phyloP scores from a whole-genome alignment of 1,140 invertebrate species.

The Euura lappo region DNA sequence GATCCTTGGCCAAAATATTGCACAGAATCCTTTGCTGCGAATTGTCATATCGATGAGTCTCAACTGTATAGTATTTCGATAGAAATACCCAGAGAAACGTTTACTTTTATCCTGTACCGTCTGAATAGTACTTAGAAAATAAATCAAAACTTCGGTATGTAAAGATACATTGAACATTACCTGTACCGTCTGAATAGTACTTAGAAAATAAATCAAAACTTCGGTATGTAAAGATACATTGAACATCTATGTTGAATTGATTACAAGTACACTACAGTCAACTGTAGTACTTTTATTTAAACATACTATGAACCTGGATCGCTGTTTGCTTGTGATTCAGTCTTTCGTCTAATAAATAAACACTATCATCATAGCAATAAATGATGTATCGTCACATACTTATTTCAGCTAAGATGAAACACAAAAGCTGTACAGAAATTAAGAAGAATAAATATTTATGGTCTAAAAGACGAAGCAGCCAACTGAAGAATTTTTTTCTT shows the following conservation, averaged over 20 bases:
- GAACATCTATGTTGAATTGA: neutral
- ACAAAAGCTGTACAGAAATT: neutral
- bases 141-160: neutral
- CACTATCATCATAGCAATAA: too few species aligned
- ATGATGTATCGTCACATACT: neutral
- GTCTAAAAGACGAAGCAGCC: neutral
- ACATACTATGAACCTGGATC: too few species aligned
- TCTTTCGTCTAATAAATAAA: too few species aligned
- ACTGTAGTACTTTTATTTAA: too few species aligned
- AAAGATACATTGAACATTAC: neutral
- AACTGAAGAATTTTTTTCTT: neutral
- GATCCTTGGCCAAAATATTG: neutral
- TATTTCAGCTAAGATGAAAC: neutral
- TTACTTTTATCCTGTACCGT: neutral
- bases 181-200: neutral
- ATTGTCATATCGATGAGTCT: neutral
- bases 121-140: neutral
- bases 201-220: neutral
- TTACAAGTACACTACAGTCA: too few species aligned
- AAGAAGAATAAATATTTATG: neutral
- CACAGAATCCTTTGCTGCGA: neutral
- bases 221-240: neutral
- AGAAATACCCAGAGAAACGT: slow-evolving; percentile 3
- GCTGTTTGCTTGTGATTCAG: too few species aligned
- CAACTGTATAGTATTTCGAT: neutral